Base-by-base conservation (phyloP, 2,888 invertebrate species). In the Hermaeophaga mercurialis region DNA sequence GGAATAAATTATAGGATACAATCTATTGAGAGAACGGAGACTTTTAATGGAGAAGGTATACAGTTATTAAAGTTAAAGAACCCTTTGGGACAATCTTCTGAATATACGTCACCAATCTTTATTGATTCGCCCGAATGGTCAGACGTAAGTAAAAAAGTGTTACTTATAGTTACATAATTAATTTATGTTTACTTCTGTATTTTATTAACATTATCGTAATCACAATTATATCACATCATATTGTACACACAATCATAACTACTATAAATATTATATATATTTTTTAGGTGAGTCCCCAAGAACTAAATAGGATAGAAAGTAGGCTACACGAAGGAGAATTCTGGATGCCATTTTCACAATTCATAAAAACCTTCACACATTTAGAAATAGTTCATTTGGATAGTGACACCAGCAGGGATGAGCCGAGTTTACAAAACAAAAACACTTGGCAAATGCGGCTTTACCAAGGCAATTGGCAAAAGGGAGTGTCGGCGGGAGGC, bases 391-490 rank as follows among this genome's bases (percentile, higher is more conserved):
- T 64, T n/a, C 92, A 94, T 74, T 79, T 95, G 62, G 94, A 94
- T 72, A 87, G 85, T 18, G 94, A 95, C 70, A 94, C 93, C 2
- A 89, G 91, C 65, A 82, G 89, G 69, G 91, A 92, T 65, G 95
- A 95, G 72, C 86, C 89, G 0, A 88, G 89, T 12, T 80, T 94
- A 31, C 84, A 86, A 63, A 84, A 85, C 64, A 88, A 90, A 62
- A 87, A 86, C 65, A 89, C 90, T 38, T 95, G 94, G 94, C 90
- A 91, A 73, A 90, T 93, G 85, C 85, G 89, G 69, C 84, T 92
- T 73, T 91, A 89, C 73, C 91, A 93, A 72, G 92, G 93, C 0
- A 85, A 86, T 19, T 94, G 94, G 94, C 66, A 69, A 36, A 66
- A 64, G 52, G 94, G 94, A 0, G 93, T 94, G 1, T 87, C 92